Conservation (phyloP, 2,888 invertebrate genomes). For the Phania funesta region DNA sequence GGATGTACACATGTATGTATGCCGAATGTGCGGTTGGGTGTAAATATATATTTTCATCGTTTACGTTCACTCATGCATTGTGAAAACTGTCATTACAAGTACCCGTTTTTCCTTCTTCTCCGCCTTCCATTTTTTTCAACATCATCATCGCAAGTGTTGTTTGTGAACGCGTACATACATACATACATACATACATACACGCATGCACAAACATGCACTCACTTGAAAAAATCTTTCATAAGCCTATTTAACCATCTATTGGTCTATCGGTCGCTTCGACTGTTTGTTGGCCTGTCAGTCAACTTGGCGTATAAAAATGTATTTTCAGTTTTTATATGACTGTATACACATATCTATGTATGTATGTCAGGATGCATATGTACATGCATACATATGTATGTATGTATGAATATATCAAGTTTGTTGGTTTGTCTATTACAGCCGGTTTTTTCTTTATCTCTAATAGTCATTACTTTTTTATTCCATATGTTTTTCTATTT, state of each 20-base stretch:
- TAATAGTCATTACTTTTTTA: conserved; percentile 23
- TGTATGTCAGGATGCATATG: no score
- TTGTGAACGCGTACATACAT: background rate
- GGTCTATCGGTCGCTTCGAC: conserved; percentile 29
- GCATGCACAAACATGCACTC: background rate
- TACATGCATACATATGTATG: background rate
- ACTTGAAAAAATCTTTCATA: conserved; percentile 25
- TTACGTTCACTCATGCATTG: conserved; percentile 62
- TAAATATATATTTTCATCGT: conserved; percentile 37
- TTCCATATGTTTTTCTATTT: conserved; percentile 45
- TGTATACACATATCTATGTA: background rate
- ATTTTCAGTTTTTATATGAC: no score
- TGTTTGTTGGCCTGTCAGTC: background rate
- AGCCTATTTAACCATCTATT: conserved; percentile 37
- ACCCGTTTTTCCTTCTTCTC: conserved; percentile 52
- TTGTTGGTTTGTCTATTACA: conserved; percentile 61
- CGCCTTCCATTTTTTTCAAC: conserved; percentile 19
- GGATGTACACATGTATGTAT: no score
- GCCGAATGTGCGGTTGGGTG: background rate
- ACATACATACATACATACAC: conserved; percentile 1
- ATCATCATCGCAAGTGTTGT: conserved; percentile 32
- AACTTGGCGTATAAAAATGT: no score
- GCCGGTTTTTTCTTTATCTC: conserved; percentile 50
- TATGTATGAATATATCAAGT: no score
- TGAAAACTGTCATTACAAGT: conserved; percentile 65